These are phyloP conservation scores for Volucella inflata DNA, from an alignment of 2,888 invertebrate genomes.

Conservation along the genomic window DNA sequence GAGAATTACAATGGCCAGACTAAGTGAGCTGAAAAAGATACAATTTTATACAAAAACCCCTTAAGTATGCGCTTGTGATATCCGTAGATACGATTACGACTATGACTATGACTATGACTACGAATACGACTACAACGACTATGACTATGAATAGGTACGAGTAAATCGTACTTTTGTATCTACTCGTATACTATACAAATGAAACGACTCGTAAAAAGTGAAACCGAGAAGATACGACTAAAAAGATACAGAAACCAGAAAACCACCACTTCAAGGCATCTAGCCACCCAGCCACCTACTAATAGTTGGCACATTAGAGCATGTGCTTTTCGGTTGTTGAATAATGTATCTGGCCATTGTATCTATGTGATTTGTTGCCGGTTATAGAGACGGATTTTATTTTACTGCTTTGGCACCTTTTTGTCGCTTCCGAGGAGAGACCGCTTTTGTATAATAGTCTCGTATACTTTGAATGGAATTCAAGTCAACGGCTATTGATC, in stretches of 20 bases:
- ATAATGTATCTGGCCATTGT: conserved; percentile 44
- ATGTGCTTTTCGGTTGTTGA: conserved; percentile 46
- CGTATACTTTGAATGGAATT: conserved; percentile 30
- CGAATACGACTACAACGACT: too few species aligned
- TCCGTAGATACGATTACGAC: too few species aligned
- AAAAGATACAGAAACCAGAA: conserved; percentile 36
- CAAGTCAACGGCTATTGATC: conserved; percentile 38
- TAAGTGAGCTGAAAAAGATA: conserved; percentile 49
- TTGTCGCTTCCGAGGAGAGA: conserved; percentile 33
- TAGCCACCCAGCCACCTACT: conserved; percentile 9
- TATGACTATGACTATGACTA: too few species aligned
- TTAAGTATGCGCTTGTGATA: conserved; percentile 19
- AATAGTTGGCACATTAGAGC: conserved; percentile 63
- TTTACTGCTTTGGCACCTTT: conserved; percentile 40
- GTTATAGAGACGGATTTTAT: conserved; percentile 17
- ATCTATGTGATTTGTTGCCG: conserved; percentile 19
- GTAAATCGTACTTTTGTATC: neutral
- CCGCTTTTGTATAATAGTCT: neutral
- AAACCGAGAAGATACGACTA: conserved; percentile 26
- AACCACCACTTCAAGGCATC: too few species aligned
- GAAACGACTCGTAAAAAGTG: conserved; percentile 39
- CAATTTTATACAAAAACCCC: neutral
- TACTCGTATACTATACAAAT: too few species aligned
- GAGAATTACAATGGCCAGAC: conserved; percentile 52
- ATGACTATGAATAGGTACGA: too few species aligned